phyloP scores from a whole-genome alignment of 1,140 invertebrate genomes.

The Drosophila yakuba region DNA sequence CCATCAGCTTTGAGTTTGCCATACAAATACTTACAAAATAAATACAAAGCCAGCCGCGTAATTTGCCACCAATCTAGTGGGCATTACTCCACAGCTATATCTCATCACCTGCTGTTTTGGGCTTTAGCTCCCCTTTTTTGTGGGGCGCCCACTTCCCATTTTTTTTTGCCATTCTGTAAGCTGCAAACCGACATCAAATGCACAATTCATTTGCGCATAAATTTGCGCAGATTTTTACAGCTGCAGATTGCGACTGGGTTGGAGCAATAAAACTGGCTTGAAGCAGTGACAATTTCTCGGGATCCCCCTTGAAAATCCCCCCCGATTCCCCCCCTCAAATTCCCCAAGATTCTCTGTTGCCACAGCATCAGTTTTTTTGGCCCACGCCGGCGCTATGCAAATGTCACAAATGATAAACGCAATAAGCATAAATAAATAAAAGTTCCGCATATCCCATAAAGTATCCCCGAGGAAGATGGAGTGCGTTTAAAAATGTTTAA shows the following conservation, averaged over 20 bases:
- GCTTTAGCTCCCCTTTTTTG: not conserved
- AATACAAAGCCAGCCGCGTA: too few relatives aligned
- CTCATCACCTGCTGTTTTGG: constrained; percentile 17
- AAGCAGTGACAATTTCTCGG: constrained; percentile 70
- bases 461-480: constrained; percentile 33
- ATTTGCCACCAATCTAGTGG: too few relatives aligned
- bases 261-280: constrained; percentile 57
- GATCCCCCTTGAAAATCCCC: too few relatives aligned
- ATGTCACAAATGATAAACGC: constrained; percentile 82
- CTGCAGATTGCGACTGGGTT: constrained; percentile 14
- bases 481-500: constrained; percentile 31
- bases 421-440: constrained; percentile 81
- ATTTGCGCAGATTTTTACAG: constrained; percentile 74
- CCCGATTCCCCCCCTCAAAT: too few relatives aligned
- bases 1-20: too few relatives aligned
- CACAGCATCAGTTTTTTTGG: constrained; percentile 1
- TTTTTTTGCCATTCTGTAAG: too few relatives aligned
- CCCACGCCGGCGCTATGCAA: constrained; percentile 72
- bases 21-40: too few relatives aligned
- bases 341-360: constrained; percentile 14
- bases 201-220: constrained; percentile 77
- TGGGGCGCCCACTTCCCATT: constrained; percentile 13
- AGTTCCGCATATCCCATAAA: constrained; percentile 33
- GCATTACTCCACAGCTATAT: not conserved
- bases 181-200: constrained; percentile 62